phyloP scores from a whole-genome alignment of 2,797 vertebrate genomes.

The Streptopelia turtur region DNA sequence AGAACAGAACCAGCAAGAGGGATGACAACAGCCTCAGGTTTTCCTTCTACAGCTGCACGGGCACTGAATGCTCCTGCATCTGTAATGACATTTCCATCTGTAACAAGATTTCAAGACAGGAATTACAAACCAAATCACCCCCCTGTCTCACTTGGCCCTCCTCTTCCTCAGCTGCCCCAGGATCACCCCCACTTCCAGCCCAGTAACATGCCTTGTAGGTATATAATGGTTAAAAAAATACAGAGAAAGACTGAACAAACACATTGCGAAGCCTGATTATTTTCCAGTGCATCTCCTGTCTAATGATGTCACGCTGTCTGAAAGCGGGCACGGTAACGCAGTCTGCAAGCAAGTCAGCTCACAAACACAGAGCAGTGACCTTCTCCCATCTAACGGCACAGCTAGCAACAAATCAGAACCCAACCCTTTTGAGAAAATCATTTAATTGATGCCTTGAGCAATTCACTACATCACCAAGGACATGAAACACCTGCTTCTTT shows the following conservation, averaged over 20 bases:
- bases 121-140: neutral
- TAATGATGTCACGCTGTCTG: neutral
- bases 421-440: neutral
- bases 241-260: neutral
- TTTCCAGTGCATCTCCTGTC: neutral
- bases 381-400: neutral
- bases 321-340: neutral
- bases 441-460: neutral
- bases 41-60: slow-evolving; percentile 22
- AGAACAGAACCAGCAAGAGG: slow-evolving; percentile 69
- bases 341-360: neutral
- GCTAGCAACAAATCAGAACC: slow-evolving; percentile 11
- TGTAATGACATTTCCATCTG: slow-evolving; percentile 9
- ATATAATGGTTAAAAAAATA: neutral
- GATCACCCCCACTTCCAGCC: neutral
- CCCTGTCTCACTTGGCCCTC: slow-evolving; percentile 19
- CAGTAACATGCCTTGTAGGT: neutral
- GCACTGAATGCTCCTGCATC: slow-evolving; percentile 45
- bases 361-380: neutral
- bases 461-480: neutral
- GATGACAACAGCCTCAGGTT: slow-evolving; percentile 33
- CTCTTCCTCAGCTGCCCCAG: neutral
- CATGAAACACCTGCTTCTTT: neutral
- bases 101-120: neutral
- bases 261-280: neutral